These are phyloP conservation scores for Eumeta japonica DNA, from an alignment of 1,140 invertebrate genomes.

Conservation along the genomic window DNA sequence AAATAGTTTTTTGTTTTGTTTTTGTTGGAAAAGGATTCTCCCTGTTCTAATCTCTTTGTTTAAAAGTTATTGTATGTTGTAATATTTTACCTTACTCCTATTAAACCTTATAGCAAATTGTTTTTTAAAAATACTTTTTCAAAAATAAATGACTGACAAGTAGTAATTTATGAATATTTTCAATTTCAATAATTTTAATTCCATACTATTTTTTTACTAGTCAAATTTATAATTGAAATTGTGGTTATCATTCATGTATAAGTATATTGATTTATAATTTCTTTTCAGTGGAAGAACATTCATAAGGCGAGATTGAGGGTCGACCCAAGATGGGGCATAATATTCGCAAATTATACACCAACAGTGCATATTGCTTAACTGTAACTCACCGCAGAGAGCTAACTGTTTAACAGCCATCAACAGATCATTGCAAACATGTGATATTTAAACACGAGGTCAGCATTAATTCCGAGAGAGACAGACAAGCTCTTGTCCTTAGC, in stretches of 20 bases:
- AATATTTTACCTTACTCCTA: background rate
- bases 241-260: too few relatives aligned
- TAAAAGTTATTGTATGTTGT: background rate
- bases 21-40: background rate
- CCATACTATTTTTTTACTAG: too few relatives aligned
- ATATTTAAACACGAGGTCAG: too few relatives aligned
- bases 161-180: background rate
- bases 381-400: too few relatives aligned
- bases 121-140: background rate
- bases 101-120: background rate
- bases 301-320: constrained; percentile 70
- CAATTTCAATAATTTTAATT: background rate
- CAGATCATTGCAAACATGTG: too few relatives aligned
- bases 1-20: background rate
- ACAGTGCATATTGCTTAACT: too few relatives aligned
- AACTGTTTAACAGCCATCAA: too few relatives aligned
- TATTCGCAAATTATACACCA: too few relatives aligned
- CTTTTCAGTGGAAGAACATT: constrained; percentile 71
- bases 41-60: background rate
- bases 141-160: background rate
- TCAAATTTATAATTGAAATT: too few relatives aligned
- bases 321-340: too few relatives aligned
- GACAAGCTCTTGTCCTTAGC: too few relatives aligned
- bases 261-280: constrained; percentile 8
- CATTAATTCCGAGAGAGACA: too few relatives aligned